A percentile compares a stretch with the other conserved stretches of the same genome.
Conservation (phyloP, 2,888 invertebrate genomes). For the Leucoptera coffeella region DNA sequence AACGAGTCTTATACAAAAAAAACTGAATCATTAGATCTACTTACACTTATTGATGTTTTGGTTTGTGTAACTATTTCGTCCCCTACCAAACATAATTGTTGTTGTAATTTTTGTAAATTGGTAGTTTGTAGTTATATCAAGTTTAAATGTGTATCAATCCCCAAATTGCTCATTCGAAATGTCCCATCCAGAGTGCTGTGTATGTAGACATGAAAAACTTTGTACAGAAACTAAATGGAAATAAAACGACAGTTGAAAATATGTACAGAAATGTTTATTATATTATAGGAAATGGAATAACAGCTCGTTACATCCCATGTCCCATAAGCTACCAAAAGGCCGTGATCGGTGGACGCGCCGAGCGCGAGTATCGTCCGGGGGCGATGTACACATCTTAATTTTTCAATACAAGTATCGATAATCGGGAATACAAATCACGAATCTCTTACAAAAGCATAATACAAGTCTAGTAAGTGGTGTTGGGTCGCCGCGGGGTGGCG, state of each 20-base stretch:
- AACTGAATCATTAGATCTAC: no score
- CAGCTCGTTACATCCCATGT: conserved; percentile 26
- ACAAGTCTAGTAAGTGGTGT: conserved; percentile 19
- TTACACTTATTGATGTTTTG: no score
- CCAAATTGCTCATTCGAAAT: no score
- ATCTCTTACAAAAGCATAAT: conserved; percentile 50
- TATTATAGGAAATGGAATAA: conserved; percentile 40
- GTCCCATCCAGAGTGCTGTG: no score
- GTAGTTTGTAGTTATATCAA: no score
- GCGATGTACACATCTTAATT: conserved; percentile 40
- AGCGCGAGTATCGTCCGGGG: conserved; percentile 27
- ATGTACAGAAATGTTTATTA: conserved; percentile 51
- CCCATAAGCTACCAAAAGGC: conserved; percentile 26
- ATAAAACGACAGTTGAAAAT: conserved; percentile 40
- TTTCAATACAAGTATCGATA: conserved; percentile 38
- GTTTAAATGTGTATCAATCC: no score
- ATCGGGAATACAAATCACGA: conserved; percentile 51
- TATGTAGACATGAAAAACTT: no score
- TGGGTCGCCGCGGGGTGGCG: conserved; percentile 5
- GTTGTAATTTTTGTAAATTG: no score
- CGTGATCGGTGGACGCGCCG: conserved; percentile 11
- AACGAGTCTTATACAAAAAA: no score
- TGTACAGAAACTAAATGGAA: no score
- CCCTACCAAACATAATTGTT: no score
- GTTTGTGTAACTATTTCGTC: no score